Evolutionary conservation across 2,113 vertebrate species (phyloP).

Genomic region (Physeter macrocephalus): DNA sequence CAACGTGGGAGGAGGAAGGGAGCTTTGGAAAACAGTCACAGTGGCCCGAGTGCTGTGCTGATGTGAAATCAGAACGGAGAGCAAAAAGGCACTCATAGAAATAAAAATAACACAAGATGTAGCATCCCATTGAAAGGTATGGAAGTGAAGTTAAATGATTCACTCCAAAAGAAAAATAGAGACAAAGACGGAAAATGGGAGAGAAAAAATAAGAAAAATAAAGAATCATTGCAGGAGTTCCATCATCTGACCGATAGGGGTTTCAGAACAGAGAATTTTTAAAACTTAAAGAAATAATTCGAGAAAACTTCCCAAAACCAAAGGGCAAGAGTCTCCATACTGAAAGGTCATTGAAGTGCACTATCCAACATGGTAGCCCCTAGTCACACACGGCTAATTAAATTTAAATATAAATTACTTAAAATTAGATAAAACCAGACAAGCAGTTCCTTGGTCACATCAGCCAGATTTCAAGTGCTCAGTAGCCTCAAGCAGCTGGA

Average conservation of each 20-base stretch:
- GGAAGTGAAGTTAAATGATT: background rate
- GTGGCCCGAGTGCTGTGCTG: background rate
- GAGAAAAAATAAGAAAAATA: background rate
- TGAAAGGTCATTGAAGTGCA: background rate
- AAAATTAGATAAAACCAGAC: background rate
- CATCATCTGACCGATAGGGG: too few relatives aligned
- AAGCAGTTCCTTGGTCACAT: background rate
- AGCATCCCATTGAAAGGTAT: background rate
- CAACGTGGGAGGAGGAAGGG: background rate
- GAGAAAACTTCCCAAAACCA: background rate
- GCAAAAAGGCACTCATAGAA: background rate
- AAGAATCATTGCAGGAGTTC: background rate
- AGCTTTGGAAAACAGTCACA: background rate
- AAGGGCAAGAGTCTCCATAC: background rate
- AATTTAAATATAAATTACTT: background rate
- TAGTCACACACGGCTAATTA: background rate
- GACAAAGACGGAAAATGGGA: background rate
- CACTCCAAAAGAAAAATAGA: background rate
- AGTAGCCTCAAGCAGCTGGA: background rate
- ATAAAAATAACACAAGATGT: background rate
- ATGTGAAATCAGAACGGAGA: background rate
- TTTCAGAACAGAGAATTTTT: background rate
- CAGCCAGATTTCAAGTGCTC: background rate
- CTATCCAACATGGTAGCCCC: background rate
- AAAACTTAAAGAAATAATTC: background rate